These are phyloP conservation scores for Eubucco bourcierii DNA, from an alignment of 2,113 vertebrate genomes.

Conservation along the genomic window DNA sequence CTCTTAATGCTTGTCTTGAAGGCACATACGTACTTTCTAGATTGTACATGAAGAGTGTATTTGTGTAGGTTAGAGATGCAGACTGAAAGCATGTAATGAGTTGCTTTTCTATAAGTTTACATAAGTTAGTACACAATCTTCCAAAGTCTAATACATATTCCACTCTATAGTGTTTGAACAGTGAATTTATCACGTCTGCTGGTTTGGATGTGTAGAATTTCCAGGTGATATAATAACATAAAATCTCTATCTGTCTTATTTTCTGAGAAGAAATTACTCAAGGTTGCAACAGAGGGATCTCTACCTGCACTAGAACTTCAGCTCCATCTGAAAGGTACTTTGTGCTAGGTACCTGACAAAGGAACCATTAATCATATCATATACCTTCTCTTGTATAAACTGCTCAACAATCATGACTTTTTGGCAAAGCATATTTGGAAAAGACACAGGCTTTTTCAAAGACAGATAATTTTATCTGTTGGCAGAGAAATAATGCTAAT, in stretches of 20 bases:
- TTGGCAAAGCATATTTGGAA: not conserved
- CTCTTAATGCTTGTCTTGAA: not conserved
- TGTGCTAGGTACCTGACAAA: not conserved
- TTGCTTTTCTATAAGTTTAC: not conserved
- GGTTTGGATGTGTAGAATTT: not conserved
- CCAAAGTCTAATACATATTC: not conserved
- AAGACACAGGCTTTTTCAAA: not conserved
- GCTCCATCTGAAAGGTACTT: not conserved
- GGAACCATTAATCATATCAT: not conserved
- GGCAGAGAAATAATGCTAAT: not conserved
- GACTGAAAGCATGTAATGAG: not conserved
- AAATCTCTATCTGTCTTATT: not conserved
- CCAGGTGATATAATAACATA: not conserved
- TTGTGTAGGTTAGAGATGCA: fast-evolving
- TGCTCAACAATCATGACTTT: not conserved
- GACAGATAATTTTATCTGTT: not conserved
- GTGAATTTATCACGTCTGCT: not conserved
- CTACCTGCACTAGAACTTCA: not conserved
- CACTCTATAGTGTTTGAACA: fast-evolving
- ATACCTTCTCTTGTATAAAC: not conserved
- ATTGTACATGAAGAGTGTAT: not conserved
- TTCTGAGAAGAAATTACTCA: not conserved
- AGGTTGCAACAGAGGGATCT: not conserved
- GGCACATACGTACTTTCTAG: fast-evolving
- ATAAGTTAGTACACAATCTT: not conserved